These are phyloP conservation scores for Sussaba pulchella DNA, from an alignment of 2,888 invertebrate genomes.

Conservation along the genomic window DNA sequence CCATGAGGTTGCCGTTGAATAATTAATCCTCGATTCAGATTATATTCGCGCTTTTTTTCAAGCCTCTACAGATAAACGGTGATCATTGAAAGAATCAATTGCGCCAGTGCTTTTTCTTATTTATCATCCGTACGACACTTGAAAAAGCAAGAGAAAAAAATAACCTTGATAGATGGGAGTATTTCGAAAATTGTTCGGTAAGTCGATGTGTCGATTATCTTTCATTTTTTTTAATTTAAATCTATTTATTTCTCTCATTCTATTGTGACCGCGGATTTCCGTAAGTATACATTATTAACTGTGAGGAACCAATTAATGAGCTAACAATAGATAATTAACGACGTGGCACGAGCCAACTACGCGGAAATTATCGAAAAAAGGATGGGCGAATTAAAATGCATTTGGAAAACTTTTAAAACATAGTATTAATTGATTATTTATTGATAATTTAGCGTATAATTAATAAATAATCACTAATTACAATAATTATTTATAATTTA, in stretches of 20 bases:
- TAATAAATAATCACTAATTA: too few species aligned
- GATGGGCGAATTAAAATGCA: too few species aligned
- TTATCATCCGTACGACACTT: too few species aligned
- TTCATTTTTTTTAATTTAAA: background rate
- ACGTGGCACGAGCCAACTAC: conserved; percentile 35
- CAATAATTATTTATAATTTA: too few species aligned
- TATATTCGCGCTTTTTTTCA: conserved; percentile 4
- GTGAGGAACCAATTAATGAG: background rate
- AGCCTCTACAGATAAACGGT: background rate
- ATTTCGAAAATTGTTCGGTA: conserved; percentile 77
- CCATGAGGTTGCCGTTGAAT: conserved; percentile 64
- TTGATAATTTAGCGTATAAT: too few species aligned
- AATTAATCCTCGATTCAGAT: conserved; percentile 37
- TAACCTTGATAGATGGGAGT: conserved; percentile 73
- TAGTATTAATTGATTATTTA: too few species aligned
- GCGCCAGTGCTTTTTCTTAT: too few species aligned
- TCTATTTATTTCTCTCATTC: conserved; percentile 8
- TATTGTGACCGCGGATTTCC: background rate
- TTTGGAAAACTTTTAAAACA: too few species aligned
- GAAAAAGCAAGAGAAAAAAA: background rate
- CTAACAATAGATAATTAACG: conserved; percentile 38
- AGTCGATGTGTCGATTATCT: conserved; percentile 56
- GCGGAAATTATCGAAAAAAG: conserved; percentile 15
- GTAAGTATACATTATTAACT: background rate
- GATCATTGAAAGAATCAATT: too few species aligned